Evolutionary conservation across 1,140 invertebrate genomes (phyloP), one percentile per base, ranked within the genome.

Genomic region (Aphidius gifuensis): DNA sequence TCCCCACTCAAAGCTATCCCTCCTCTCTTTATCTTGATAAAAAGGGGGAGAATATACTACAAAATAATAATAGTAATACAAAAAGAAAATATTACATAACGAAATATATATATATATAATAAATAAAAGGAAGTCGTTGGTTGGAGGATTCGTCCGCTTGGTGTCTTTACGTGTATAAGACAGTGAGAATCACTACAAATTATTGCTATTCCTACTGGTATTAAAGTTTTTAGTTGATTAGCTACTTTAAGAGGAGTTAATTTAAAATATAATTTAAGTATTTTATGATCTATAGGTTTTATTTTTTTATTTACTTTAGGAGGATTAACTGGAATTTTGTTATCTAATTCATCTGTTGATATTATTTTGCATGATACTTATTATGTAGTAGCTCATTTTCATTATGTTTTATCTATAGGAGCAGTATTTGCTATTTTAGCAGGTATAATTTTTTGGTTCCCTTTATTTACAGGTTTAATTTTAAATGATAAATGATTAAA

Each of bases 361-460:
- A 84, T 88, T 80, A 74, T 84, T 68, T 62, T 90, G 39, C 87
- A 90, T 82, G 87, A 90, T 75, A 90, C 87, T 32, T 91, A 90
- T 77, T 91, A 89, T 84, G 87, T 90, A 51, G 87, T 90, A 57
- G 86, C 85, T 54, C 88, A 91, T 78, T 91, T 91, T 74, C 88
- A 91, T 76, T 90, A 87, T 80, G 83, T 86, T 53, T 66, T 87
- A 69, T 86, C 84, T 21, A 86, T 87, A 80, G 85, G 85, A 68
- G 85, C 87, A 9, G 84, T 90, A 72, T 90, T 90, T 84, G 83
- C 85, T 55, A 87, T 89, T 83, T 83, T 90, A 79, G 84, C 74
- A 57, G 86, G 86, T 67, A 83, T 90, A 79, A 80, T 84, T 76
- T 78, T 85, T 68, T 91, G 87, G 84, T 89, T 82, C 51, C 83